These are phyloP conservation scores for Propithecus deckenii DNA, from an alignment of 2,797 vertebrate genomes.

Conservation along the genomic window DNA sequence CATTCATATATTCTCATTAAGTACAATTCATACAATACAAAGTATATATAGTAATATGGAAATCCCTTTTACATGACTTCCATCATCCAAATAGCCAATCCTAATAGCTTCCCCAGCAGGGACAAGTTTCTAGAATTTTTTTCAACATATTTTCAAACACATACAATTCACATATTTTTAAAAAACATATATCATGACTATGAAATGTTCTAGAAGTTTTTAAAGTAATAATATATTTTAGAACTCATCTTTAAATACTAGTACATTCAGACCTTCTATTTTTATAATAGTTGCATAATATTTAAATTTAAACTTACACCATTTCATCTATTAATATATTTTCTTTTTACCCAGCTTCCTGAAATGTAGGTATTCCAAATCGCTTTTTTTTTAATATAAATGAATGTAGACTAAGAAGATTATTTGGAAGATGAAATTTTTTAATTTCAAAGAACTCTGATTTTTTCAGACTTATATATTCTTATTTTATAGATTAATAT, in stretches of 20 bases:
- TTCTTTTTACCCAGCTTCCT: neutral
- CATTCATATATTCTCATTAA: neutral
- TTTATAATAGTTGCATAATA: neutral
- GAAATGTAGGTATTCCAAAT: neutral
- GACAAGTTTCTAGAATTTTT: neutral
- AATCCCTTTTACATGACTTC: neutral
- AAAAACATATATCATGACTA: neutral
- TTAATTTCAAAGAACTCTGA: neutral
- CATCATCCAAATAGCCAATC: neutral
- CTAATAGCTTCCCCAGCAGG: neutral
- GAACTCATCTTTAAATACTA: neutral
- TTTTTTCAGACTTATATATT: neutral
- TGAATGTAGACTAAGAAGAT: neutral
- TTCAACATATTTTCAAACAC: neutral
- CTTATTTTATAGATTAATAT: neutral
- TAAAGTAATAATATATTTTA: constrained; percentile 7
- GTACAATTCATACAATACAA: neutral
- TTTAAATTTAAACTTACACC: neutral
- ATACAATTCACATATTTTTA: neutral
- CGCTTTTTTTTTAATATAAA: neutral
- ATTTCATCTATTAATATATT: neutral
- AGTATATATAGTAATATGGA: neutral
- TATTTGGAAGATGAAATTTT: neutral
- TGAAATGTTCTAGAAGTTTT: neutral
- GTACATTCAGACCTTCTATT: neutral